Percentiles rank a stretch among this genome's conserved stretches.
Conservation (phyloP, 2,113 vertebrate species). For the Aldabrachelys gigantea region DNA sequence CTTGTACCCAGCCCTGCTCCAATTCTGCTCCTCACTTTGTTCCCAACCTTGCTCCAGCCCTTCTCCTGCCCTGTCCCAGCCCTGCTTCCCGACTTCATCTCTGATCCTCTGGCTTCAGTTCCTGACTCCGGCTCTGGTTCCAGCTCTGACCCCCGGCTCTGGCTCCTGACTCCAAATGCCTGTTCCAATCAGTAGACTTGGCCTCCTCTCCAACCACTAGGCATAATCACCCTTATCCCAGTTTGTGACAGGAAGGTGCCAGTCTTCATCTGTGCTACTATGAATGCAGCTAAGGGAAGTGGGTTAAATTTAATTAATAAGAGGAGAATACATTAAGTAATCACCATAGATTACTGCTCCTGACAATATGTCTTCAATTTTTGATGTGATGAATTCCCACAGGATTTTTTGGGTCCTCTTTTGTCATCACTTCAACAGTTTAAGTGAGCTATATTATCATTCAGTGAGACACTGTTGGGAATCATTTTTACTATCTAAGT, state of each 20-base stretch:
- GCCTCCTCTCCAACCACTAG: neutral
- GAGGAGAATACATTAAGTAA: neutral
- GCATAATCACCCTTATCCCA: neutral
- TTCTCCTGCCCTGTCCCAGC: neutral
- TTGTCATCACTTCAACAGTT: fast-evolving
- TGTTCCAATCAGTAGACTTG: too few species aligned
- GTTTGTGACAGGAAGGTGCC: neutral
- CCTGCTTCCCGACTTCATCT: neutral
- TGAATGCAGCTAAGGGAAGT: neutral
- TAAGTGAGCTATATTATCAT: neutral
- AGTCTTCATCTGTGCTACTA: neutral
- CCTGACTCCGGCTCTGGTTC: neutral
- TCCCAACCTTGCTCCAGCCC: too few species aligned
- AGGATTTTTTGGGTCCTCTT: neutral
- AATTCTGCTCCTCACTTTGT: too few species aligned
- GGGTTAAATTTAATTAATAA: neutral
- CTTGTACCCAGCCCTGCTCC: too few species aligned
- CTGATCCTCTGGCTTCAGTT: neutral
- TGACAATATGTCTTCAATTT: neutral
- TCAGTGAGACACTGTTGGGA: neutral
- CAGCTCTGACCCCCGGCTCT: neutral
- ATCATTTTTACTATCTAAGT: neutral
- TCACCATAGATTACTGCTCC: neutral
- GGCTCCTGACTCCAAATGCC: too few species aligned
- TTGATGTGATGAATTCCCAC: neutral